Conservation (phyloP, 2,888 invertebrate species). For the Netelia fuscicornis region DNA sequence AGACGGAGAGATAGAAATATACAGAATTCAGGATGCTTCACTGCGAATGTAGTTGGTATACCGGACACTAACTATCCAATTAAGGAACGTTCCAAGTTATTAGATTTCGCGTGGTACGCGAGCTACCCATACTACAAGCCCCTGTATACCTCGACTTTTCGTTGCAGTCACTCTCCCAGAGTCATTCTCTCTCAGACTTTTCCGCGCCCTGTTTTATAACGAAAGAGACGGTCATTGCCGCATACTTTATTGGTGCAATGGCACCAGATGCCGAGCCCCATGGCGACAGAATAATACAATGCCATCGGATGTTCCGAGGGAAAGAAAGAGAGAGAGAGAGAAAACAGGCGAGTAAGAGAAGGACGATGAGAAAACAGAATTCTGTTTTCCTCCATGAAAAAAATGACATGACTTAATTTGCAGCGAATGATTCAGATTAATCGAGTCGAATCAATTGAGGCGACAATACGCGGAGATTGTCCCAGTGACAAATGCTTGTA, state of each 20-base stretch:
- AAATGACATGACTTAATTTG: too few relatives aligned
- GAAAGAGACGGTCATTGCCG: slow-evolving; percentile 42
- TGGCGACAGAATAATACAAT: slow-evolving; percentile 13
- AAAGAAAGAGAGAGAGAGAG: not conserved
- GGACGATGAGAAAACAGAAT: not conserved
- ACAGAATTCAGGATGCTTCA: slow-evolving; percentile 31
- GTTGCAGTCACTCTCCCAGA: not conserved
- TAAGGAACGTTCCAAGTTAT: slow-evolving; percentile 76
- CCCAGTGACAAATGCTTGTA: too few relatives aligned
- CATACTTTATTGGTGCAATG: slow-evolving; percentile 55
- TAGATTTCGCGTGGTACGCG: slow-evolving; percentile 68
- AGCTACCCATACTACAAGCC: not conserved
- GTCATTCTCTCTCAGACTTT: slow-evolving; percentile 13
- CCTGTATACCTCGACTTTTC: slow-evolving; percentile 45
- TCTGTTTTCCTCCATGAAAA: not conserved
- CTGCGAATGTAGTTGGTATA: slow-evolving; percentile 51
- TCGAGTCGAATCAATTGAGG: too few relatives aligned
- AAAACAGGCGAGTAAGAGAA: not conserved
- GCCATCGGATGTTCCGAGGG: slow-evolving; percentile 17
- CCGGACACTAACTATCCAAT: slow-evolving; percentile 79
- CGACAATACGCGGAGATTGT: too few relatives aligned
- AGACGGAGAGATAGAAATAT: slow-evolving; percentile 39
- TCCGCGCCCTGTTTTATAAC: slow-evolving; percentile 12
- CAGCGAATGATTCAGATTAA: too few relatives aligned
- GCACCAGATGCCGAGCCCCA: slow-evolving; percentile 10